Conservation (phyloP, 2,113 vertebrate genomes). For the Ochotona curzoniae region DNA sequence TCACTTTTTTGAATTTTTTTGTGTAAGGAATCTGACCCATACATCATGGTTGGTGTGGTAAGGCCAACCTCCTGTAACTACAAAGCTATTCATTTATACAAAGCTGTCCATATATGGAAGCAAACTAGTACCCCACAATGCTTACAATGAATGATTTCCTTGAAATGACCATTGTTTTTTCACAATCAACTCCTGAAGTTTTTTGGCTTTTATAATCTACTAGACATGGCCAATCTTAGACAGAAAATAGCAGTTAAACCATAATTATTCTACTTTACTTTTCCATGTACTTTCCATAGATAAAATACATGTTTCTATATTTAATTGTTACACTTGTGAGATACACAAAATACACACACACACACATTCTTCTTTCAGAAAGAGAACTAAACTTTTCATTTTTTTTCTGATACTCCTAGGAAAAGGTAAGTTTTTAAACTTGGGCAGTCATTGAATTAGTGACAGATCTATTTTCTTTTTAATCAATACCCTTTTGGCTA, state of each 20-base stretch:
- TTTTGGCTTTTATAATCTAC: background rate
- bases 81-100: background rate
- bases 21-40: background rate
- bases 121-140: background rate
- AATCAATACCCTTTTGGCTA: conserved; percentile 68
- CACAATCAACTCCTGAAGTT: background rate
- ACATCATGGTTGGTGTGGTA: background rate
- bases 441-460: conserved; percentile 63
- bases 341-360: background rate
- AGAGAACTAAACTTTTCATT: conserved; percentile 16
- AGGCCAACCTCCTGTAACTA: background rate
- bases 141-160: background rate
- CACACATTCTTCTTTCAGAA: background rate
- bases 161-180: background rate
- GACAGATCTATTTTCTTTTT: conserved; percentile 53
- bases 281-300: background rate
- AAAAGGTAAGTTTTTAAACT: conserved; percentile 55
- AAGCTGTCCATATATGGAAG: background rate
- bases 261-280: background rate
- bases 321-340: background rate
- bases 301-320: background rate
- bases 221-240: background rate
- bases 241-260: background rate
- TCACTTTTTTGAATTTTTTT: conserved; percentile 24
- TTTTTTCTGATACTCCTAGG: conserved; percentile 28